Base-by-base conservation (phyloP, 2,797 vertebrate species). In the Phalloptychus januarius region DNA sequence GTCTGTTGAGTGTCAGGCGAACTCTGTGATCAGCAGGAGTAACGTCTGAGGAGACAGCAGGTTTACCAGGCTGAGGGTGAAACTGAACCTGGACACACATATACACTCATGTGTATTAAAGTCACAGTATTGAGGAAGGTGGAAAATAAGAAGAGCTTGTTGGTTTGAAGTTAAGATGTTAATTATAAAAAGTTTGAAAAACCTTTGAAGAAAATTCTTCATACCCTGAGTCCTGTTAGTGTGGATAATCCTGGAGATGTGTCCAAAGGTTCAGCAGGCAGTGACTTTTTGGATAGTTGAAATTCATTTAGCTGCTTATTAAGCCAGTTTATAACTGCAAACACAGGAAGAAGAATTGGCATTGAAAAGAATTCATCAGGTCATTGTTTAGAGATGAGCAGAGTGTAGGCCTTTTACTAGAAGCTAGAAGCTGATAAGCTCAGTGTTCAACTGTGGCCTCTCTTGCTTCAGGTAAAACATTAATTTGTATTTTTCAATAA, bases 221-320 rank as follows among this genome's bases (percentile, higher is more conserved):
- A 20, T 80, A 95, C 91, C 94, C 95, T 96, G 2, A 89, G 82
- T 45, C 86, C 90, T 18, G 78, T 65, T 12, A 86, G 89, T 8
- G 88, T 76, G 0, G 89, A 54, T 33, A 85, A 80, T 45, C 72
- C 74, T 0, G 85, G 79, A 0, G 95, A 90, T 5, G 89, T 92
- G 16, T 94, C 76, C 28, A 95, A 83, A 72, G 85, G 8, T n/a
- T 96, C 96, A 28, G 79, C 56, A 16, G 78, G n/a, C 77, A 93
- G 93, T 3, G 89, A 89, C 78, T 95, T 96, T 89, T 94, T 96
- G 73, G 80, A 83, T 75, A 97, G 86, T 87, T 98, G 97, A 86
- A 95, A 96, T 79, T 99, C 98, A 93, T 98, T 99, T 52, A 99
- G 93, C 91, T 99, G 97, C 90, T 97, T 99, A 91, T 99, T 99